Conservation (phyloP, 2,113 vertebrate genomes). For the Odontophorus gujanensis region DNA sequence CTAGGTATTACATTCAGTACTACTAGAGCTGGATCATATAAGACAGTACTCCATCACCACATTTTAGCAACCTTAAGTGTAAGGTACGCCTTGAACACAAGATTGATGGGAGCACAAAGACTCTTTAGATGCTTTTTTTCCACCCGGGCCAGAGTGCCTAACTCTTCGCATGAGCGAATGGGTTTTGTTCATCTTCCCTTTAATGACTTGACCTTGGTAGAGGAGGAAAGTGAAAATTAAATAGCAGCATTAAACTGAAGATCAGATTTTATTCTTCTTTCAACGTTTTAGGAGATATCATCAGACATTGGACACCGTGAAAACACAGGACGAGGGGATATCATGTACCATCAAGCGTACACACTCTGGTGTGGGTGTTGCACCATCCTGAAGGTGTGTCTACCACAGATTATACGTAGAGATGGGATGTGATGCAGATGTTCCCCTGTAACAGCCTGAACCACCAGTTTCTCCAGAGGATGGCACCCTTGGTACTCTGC, state of each 20-base stretch:
- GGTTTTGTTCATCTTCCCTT: not conserved
- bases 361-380: not conserved
- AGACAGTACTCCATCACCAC: not conserved
- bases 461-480: not conserved
- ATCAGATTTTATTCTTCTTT: not conserved
- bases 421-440: not conserved
- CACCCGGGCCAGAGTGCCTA: not conserved
- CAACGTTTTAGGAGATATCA: not conserved
- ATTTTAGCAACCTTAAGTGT: not conserved
- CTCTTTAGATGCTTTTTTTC: not conserved
- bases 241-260: not conserved
- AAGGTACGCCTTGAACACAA: not conserved
- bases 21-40: not conserved
- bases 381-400: not conserved
- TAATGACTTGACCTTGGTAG: not conserved
- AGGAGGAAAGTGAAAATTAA: not conserved
- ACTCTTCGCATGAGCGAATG: rapidly evolving
- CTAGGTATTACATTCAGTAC: not conserved
- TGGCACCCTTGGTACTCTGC: not conserved
- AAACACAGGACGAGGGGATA: not conserved
- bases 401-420: not conserved
- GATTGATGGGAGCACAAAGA: not conserved
- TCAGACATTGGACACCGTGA: not conserved
- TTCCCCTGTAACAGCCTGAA: not conserved
- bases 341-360: not conserved